These are phyloP conservation scores for Callitettix versicolor DNA, from an alignment of 1,140 invertebrate species.

Conservation along the genomic window DNA sequence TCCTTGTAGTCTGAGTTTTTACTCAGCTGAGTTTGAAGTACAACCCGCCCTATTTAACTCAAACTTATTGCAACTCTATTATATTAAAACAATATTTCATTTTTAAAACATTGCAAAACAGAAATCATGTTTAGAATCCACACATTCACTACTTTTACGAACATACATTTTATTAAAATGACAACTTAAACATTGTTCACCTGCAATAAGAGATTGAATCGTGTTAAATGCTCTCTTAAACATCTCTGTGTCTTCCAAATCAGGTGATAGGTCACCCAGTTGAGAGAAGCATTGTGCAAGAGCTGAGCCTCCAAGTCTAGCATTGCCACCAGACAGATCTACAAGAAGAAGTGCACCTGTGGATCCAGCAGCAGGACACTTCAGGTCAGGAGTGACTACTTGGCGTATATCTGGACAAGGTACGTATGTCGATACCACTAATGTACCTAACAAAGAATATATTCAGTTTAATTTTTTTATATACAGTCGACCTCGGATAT, in stretches of 20 bases:
- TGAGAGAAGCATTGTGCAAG: slow-evolving; percentile 84
- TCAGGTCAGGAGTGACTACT: slow-evolving; percentile 81
- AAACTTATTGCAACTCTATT: no score
- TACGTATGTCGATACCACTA: slow-evolving; percentile 91
- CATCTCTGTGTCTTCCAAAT: slow-evolving; percentile 56
- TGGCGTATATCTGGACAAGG: slow-evolving; percentile 79
- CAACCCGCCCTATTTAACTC: no score
- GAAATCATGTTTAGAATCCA: no score
- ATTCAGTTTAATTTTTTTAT: no score
- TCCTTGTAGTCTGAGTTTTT: no score
- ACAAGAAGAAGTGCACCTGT: slow-evolving; percentile 54
- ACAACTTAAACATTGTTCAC: slow-evolving; percentile 32
- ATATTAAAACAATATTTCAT: no score
- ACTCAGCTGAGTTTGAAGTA: no score
- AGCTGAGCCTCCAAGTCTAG: slow-evolving; percentile 78
- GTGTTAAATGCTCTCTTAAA: slow-evolving; percentile 67
- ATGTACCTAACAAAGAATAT: slow-evolving; percentile 45
- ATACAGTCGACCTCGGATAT: no score
- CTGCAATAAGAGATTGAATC: slow-evolving; percentile 71
- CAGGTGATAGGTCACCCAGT: slow-evolving; percentile 68
- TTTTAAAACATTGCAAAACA: no score
- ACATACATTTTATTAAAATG: no score
- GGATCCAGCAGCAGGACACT: slow-evolving; percentile 44
- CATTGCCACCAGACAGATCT: slow-evolving; percentile 50
- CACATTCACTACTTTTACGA: no score